Evolutionary conservation across 2,888 invertebrate species (phyloP).

Genomic region (Callyntrura guangdongensis): DNA sequence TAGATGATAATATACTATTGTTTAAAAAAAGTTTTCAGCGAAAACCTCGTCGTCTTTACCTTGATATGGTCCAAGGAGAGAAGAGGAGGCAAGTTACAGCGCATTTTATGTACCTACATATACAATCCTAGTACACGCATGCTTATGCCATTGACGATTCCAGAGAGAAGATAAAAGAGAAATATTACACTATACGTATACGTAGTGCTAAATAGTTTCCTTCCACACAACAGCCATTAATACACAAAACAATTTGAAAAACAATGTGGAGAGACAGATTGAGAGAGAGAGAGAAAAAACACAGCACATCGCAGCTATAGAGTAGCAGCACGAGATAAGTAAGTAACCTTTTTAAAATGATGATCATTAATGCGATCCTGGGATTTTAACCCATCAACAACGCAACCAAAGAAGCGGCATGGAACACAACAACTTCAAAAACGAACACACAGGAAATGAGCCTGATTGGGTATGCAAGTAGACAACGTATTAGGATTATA

Average conservation of each 20-base stretch:
- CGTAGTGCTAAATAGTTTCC: slow-evolving; percentile 47
- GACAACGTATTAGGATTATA: slow-evolving; percentile 49
- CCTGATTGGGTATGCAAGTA: slow-evolving; percentile 69
- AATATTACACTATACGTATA: slow-evolving; percentile 1
- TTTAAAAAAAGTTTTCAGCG: slow-evolving; percentile 42
- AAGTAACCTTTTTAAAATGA: slow-evolving; percentile 35
- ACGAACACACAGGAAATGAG: slow-evolving; percentile 63
- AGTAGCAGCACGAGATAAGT: slow-evolving; percentile 31
- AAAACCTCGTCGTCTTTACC: slow-evolving; percentile 55
- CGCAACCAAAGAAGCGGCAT: not conserved
- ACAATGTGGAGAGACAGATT: not conserved
- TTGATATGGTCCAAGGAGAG: slow-evolving; percentile 71
- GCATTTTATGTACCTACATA: not conserved
- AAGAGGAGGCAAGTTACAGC: slow-evolving; percentile 19
- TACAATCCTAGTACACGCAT: not conserved
- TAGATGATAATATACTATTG: slow-evolving; percentile 39
- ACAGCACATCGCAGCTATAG: not conserved
- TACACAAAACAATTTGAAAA: slow-evolving; percentile 10
- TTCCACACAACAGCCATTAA: slow-evolving; percentile 8
- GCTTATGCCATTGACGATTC: slow-evolving; percentile 45
- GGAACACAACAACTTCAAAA: not conserved
- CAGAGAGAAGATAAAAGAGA: slow-evolving; percentile 37
- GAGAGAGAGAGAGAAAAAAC: not conserved
- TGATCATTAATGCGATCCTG: slow-evolving; percentile 53
- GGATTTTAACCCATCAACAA: slow-evolving; percentile 11